Conservation (phyloP, 2,113 vertebrate species). For the Pygoscelis antarcticus region DNA sequence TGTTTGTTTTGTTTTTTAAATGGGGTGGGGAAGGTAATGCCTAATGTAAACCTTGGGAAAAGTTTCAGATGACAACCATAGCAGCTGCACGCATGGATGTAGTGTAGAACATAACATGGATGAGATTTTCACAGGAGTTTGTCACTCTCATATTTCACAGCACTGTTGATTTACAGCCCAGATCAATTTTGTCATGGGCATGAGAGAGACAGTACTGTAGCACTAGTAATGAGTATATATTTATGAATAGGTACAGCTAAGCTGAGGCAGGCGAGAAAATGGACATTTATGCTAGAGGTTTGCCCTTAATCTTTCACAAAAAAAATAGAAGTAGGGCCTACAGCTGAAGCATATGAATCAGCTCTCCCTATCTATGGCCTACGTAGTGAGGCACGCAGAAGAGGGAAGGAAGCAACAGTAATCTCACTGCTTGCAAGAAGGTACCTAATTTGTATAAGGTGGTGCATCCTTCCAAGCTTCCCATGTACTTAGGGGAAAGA, state of each 20-base stretch:
- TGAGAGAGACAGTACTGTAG: background rate
- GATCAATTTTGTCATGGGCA: background rate
- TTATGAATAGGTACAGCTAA: background rate
- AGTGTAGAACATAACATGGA: background rate
- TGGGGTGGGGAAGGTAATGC: background rate
- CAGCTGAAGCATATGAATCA: background rate
- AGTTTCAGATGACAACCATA: background rate
- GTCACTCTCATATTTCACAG: background rate
- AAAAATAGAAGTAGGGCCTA: background rate
- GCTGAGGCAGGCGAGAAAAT: background rate
- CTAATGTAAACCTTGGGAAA: background rate
- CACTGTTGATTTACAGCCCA: background rate
- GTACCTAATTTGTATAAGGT: background rate
- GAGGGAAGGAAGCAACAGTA: background rate
- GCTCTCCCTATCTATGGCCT: background rate
- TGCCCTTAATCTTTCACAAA: background rate
- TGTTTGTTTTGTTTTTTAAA: background rate
- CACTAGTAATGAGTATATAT: background rate
- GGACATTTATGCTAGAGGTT: background rate
- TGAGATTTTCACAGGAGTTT: background rate
- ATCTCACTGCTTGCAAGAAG: background rate
- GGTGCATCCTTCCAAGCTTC: background rate
- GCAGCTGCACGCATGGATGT: background rate
- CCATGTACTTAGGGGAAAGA: background rate
- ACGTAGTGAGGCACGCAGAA: rapidly evolving